Evolutionary conservation across 2,888 invertebrate species (phyloP).

Genomic region (Galeopsomyia nigrocyanea): DNA sequence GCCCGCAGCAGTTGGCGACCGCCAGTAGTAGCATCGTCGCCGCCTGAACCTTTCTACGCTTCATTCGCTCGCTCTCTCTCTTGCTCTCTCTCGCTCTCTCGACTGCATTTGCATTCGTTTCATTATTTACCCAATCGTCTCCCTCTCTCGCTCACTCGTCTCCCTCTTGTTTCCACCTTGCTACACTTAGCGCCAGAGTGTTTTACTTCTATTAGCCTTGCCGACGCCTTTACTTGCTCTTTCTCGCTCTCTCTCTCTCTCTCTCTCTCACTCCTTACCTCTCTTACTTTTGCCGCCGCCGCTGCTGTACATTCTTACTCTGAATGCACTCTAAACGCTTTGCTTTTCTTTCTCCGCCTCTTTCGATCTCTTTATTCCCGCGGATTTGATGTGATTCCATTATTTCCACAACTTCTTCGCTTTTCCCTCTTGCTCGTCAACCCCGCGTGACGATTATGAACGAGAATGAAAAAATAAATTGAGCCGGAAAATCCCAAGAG

Average conservation of each 20-base stretch:
- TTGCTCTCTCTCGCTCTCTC: slow-evolving; percentile 48
- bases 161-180: slow-evolving; percentile 52
- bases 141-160: slow-evolving; percentile 8
- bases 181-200: slow-evolving; percentile 45
- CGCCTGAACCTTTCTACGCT: slow-evolving; percentile 51
- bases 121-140: slow-evolving; percentile 62
- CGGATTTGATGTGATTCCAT: too few species aligned
- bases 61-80: slow-evolving; percentile 45
- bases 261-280: background rate
- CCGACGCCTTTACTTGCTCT: slow-evolving; percentile 6
- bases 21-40: slow-evolving; percentile 21
- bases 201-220: slow-evolving; percentile 49
- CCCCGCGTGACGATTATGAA: too few species aligned
- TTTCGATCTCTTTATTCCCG: background rate
- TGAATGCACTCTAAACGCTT: background rate
- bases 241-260: slow-evolving; percentile 7
- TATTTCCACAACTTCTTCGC: too few species aligned
- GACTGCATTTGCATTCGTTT: slow-evolving; percentile 61
- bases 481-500: slow-evolving; percentile 1
- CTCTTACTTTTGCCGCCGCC: too few species aligned
- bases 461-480: too few species aligned
- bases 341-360: background rate
- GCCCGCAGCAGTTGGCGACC: slow-evolving; percentile 11
- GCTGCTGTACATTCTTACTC: background rate
- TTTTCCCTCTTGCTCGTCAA: too few species aligned